Evolutionary conservation across 2,113 vertebrate species (phyloP).

Genomic region (Solea senegalensis): DNA sequence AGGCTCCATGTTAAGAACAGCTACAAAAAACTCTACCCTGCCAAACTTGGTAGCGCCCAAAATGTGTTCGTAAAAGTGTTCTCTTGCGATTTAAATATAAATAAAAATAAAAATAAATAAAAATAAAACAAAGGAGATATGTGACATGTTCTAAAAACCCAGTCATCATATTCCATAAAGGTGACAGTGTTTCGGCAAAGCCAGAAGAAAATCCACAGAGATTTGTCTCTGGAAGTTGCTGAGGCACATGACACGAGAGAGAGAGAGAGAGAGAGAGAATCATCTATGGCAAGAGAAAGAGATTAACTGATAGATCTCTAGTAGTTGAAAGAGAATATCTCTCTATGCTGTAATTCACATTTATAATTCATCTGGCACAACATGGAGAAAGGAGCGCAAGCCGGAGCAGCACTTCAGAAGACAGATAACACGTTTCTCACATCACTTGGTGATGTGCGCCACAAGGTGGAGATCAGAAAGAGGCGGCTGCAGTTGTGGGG

Average conservation of each 20-base stretch:
- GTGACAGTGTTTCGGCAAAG: not conserved
- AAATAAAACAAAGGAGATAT: not conserved
- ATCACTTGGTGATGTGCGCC: conserved; percentile 9
- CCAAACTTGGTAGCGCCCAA: too few relatives aligned
- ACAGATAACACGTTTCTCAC: conserved; percentile 30
- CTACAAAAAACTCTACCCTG: too few relatives aligned
- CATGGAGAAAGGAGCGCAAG: conserved; percentile 25
- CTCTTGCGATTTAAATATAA: too few relatives aligned
- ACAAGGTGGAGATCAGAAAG: conserved; percentile 27
- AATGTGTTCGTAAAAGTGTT: too few relatives aligned
- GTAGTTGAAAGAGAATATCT: conserved; percentile 56
- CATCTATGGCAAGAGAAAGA: conserved; percentile 18
- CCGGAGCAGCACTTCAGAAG: conserved; percentile 41
- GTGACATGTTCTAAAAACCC: not conserved
- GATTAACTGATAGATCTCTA: conserved; percentile 40
- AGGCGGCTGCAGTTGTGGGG: not conserved
- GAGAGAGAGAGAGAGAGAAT: too few relatives aligned
- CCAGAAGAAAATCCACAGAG: not conserved
- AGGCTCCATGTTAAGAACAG: too few relatives aligned
- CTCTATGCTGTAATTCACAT: conserved; percentile 49
- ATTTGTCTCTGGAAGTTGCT: not conserved
- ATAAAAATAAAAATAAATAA: too few relatives aligned
- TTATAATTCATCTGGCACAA: conserved; percentile 52
- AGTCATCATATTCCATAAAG: too few relatives aligned
- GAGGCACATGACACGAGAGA: conserved; percentile 4